Base-by-base conservation (phyloP, 2,888 invertebrate species). In the Leucophenga maculata region DNA sequence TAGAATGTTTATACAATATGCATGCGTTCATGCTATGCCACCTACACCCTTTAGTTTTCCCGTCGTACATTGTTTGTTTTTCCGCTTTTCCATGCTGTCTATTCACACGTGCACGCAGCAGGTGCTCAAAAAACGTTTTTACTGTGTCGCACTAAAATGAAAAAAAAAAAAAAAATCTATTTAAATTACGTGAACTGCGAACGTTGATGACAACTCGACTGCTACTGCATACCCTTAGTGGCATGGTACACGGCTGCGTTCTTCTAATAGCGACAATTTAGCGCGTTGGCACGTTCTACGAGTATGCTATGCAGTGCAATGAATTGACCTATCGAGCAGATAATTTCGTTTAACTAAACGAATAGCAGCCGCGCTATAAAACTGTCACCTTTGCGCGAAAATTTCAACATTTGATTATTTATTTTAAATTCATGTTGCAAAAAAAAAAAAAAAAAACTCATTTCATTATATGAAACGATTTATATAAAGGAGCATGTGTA, bases 171-270 rank as follows among this genome's bases (percentile, higher is more conserved):
- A 68, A 79, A 65, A 69, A 68, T 72, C 67, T 68, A 81, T 80
- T 82, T 70, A 72, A 81, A 83, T 74, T 72, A 72, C 73, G 62
- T 68, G 74, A 69, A 67, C 65, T 2, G 39, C 31, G 57, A 57
- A 22, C 26, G 18, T 20, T 48, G 46, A 26, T 8, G n/a, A 44
- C 67, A 67, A 39, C 14, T 18, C n/a, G 18, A 32, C 57, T 22
- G 16, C 20, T 55, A 6, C 32, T 13, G 11, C 26, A 18, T 26
- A 54, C 18, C 20, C 3, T 32, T 8, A 32, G n/a, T 16, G 14
- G 14, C 16, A 31, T 16, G 31, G 2, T 26, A 26, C 26, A 3
- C 4, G 26, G 26, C n/a, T n/a, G 26, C 4, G 26, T 2, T 26
- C 26, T 26, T 26, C 16, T 59, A 59, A 31, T 31, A 16, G 59